Base-by-base conservation (phyloP, 2,888 invertebrate species). In the Yponomeuta plumbellus region DNA sequence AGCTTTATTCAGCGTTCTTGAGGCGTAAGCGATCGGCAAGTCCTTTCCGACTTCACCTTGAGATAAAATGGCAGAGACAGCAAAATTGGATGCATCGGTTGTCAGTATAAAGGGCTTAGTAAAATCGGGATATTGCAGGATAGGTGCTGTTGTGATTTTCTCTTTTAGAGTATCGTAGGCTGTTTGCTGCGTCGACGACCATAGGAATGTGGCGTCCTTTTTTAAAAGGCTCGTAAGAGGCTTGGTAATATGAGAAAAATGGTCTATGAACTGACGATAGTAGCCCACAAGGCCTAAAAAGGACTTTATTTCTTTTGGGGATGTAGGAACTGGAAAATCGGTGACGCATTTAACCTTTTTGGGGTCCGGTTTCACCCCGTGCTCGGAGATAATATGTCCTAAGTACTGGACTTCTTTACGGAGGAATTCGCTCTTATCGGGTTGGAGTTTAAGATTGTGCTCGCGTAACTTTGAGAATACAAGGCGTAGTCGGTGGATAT, bases 261-360 rank as follows among this genome's bases (percentile, higher is more conserved):
- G 8, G 13, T 44, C 21, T 10, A 74, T 75, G 61, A 77, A 83
- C 26, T 77, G 69, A 6, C 78, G 72, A 44, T 79, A 81, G 65
- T 77, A 78, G n/a, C 74, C 73, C 4, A 71, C 65, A n/a, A 76
- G 69, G 34, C 77, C 77, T 67, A 79, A 66, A 64, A 75, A 79
- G 57, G 72, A 70, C 73, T 79, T 79, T 0, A 76, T 76, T 59
- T 80, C 75, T 70, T 75, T 77, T 64, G 68, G 67, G 6, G 67
- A 72, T 70, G 74, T 73, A 10, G 79, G 77, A 58, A 71, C 66
- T 17, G 77, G 77, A 66, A 76, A 79, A 1, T 76, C 69, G 11
- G 10, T n/a, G 21, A 62, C 73, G 3, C 73, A 71, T 66, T 69
- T 64, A 13, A 75, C 69, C 71, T 78, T 77, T 8, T 74, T 72